These are phyloP conservation scores for Misgurnus mizolepis DNA, from an alignment of 2,113 vertebrate genomes.

Conservation along the genomic window DNA sequence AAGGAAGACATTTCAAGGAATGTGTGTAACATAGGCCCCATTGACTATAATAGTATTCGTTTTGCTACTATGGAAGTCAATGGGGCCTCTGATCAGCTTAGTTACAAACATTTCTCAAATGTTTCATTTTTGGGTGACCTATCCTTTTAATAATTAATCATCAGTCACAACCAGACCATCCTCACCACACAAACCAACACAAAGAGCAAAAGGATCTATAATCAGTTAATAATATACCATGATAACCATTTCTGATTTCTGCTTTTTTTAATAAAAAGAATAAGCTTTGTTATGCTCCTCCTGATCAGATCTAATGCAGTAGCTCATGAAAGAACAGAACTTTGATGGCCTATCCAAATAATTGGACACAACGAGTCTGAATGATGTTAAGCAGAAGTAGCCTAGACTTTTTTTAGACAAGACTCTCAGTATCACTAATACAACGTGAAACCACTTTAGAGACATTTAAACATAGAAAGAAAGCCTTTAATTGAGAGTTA, in stretches of 20 bases:
- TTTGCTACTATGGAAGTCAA: too few relatives aligned
- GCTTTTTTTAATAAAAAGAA: not conserved
- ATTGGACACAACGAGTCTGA: conserved; percentile 13
- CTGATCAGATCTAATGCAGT: conserved; percentile 13
- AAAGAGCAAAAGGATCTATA: conserved; percentile 23
- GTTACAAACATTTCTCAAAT: too few relatives aligned
- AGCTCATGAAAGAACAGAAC: conserved; percentile 26
- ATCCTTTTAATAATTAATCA: too few relatives aligned
- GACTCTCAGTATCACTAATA: not conserved
- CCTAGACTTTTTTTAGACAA: conserved; percentile 7
- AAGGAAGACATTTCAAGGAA: too few relatives aligned
- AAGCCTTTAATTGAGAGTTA: not conserved
- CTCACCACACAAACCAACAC: conserved; percentile 25
- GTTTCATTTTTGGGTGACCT: too few relatives aligned
- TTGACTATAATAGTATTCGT: too few relatives aligned
- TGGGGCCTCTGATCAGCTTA: too few relatives aligned
- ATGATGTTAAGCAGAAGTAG: not conserved
- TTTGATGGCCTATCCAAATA: conserved; percentile 28
- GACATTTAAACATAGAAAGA: not conserved
- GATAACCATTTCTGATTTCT: conserved; percentile 18
- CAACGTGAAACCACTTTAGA: not conserved
- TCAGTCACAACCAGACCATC: not conserved
- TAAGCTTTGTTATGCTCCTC: not conserved
- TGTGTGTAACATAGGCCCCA: too few relatives aligned
- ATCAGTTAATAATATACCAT: conserved; percentile 45